Base-by-base conservation (phyloP, 2,888 invertebrate species). In the Branchipolynoe longqiensis region DNA sequence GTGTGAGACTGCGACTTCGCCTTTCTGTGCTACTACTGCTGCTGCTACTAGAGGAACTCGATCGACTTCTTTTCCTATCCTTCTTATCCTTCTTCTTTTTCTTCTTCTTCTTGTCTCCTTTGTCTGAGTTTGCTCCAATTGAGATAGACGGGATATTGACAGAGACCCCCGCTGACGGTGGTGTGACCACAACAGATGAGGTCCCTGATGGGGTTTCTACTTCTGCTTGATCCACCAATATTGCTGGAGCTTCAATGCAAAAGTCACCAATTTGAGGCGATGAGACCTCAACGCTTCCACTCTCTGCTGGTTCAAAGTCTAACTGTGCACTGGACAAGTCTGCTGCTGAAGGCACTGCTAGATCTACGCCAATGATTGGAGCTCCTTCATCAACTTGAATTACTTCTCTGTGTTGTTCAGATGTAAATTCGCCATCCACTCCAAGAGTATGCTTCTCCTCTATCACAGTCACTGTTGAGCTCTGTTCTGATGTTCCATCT, bases 381-480 rank as follows among this genome's bases (percentile, higher is more conserved):
- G 78, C n/a, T 14, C 78, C 48, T 28, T 78, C 78, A 78, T 78
- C 78, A 12, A 78, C 78, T 18, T 48, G 41, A n/a, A 48, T 8
- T n/a, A 78, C 54, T 25, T 78, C 78, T 12, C 31, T 78, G 41
- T 78, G 78, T 3, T 78, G 48, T n/a, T 41, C 48, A 1, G 78
- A 48, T 1, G 78, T 78, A 18, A 54, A 48, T 12, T 78, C 54
- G 0, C 78, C 78, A 28, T 78, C 78, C 48, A 12, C 14, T n/a
- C 54, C 78, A 18, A 78, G 8, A n/a, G 78, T 78, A n/a, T 28
- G 22, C 14, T 78, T 25, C 78, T 78, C 78, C 25, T 78, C 48
- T 78, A 78, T 78, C 78, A 78, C 78, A 78, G 78, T 48, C 48
- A 78, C 78, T 78, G 78, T 78, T n/a, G 78, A 78, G 78, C 78